Base-by-base conservation (phyloP, 2,797 vertebrate species). In the Synanceia verrucosa region DNA sequence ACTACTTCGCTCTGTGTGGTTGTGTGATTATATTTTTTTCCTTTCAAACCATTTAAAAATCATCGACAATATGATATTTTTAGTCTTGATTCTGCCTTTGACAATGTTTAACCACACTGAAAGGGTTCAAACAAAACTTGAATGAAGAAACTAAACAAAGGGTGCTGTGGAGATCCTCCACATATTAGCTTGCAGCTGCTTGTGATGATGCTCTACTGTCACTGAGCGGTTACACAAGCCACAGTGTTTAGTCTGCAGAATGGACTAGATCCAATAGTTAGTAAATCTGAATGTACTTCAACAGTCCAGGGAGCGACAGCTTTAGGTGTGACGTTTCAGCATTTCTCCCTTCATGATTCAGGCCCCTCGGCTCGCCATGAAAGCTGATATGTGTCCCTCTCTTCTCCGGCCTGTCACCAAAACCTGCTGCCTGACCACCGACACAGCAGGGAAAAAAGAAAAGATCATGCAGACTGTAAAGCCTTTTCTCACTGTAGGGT, bases 101-200 rank as follows among this genome's bases (percentile, higher is more conserved):
- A 67, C 34, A 31, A 56, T 57, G 48, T 64, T 59, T 44, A 73
- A 74, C 36, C 16, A 50, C 21, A 55, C 11, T 81, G 39, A 81
- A 65, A 70, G 21, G 48, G 29, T 67, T 64, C 23, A 77, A 70
- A 80, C 81, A 50, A 84, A 68, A 69, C 61, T 62, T 65, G 46
- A 72, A 79, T 76, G 60, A 78, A 50, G 37, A 66, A 61, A 50
- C 46, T 33, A 60, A 69, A 73, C 19, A 41, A 70, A 64, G 26
- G 86, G 80, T 88, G 85, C 79, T 86, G 44, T 87, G 81, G 77
- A 73, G 74, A 34, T 68, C 26, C 16, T 86, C 79, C 63, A 80
- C 70, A 6, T 52, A n/a, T 2, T n/a, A 58, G 69, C 51, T 77
- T 79, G 70, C 70, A 81, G 71, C n/a, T 86, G 68, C 78, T 65